A percentile compares a stretch with the other conserved stretches of the same genome.
These are phyloP conservation scores for Phyllostomus hastatus DNA, from an alignment of 2,113 vertebrate genomes.

Conservation along the genomic window DNA sequence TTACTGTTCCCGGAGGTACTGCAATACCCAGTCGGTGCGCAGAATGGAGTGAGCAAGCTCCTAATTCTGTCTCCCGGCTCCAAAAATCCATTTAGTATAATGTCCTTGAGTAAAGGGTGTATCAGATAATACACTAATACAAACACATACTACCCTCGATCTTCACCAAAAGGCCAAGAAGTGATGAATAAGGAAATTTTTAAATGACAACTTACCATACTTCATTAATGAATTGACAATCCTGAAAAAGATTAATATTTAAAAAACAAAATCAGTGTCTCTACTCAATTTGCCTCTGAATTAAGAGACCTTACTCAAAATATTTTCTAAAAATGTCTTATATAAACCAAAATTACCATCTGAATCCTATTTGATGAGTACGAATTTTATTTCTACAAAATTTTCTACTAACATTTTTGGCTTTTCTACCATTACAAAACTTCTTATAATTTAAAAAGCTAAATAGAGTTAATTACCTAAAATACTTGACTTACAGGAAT, in stretches of 20 bases:
- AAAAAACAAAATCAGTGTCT: conserved; percentile 21
- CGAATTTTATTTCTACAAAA: not conserved
- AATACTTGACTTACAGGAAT: not conserved
- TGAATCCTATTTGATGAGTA: not conserved
- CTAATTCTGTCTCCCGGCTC: too few relatives aligned
- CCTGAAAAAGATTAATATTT: conserved; percentile 44
- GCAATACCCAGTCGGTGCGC: too few relatives aligned
- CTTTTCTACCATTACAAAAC: not conserved
- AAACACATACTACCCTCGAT: too few relatives aligned
- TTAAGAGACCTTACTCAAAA: not conserved
- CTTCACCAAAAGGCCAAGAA: too few relatives aligned
- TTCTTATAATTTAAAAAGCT: not conserved
- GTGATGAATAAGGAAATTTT: not conserved
- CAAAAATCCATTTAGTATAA: too few relatives aligned
- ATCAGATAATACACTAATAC: too few relatives aligned
- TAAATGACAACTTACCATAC: conserved; percentile 67
- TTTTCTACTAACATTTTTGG: not conserved
- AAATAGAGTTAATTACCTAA: not conserved
- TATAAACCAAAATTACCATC: not conserved
- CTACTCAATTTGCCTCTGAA: conserved; percentile 25
- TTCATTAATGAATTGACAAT: conserved; percentile 26
- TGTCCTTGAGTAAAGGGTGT: too few relatives aligned
- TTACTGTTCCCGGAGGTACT: too few relatives aligned
- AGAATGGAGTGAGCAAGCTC: too few relatives aligned
- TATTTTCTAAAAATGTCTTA: not conserved